Conservation (phyloP, 2,797 vertebrate species). For the Dromococcyx pavoninus region DNA sequence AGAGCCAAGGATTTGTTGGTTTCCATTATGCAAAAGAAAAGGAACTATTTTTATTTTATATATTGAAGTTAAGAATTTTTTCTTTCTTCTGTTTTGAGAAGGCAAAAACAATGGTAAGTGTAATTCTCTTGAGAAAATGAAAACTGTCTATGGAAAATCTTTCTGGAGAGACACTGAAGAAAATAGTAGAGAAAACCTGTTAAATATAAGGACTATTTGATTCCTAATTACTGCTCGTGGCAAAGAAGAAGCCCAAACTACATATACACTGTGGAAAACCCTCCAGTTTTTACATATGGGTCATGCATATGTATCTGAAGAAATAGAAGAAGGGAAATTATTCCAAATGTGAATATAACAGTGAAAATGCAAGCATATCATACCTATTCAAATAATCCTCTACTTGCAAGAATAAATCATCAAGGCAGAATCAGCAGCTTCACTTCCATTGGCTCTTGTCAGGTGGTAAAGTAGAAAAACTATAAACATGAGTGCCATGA, state of each 20-base stretch:
- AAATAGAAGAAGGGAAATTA: not conserved
- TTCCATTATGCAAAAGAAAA: not conserved
- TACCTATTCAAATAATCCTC: not conserved
- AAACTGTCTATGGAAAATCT: not conserved
- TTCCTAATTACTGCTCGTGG: not conserved
- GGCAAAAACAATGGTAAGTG: not conserved
- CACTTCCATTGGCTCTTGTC: not conserved
- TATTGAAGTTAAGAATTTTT: not conserved
- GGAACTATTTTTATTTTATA: not conserved
- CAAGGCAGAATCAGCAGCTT: not conserved
- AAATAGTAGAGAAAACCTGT: not conserved
- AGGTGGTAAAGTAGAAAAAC: not conserved
- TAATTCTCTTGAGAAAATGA: constrained; percentile 8
- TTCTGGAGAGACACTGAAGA: not conserved
- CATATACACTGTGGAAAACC: not conserved
- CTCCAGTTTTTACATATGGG: not conserved
- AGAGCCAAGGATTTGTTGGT: not conserved
- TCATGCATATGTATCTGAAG: not conserved
- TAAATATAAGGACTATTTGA: not conserved
- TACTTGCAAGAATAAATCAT: not conserved
- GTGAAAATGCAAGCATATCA: not conserved
- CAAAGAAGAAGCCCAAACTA: not conserved
- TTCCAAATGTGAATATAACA: not conserved
- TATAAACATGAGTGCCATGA: not conserved
- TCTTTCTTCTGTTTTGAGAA: not conserved